phyloP scores from a whole-genome alignment of 2,888 invertebrate species.

The Lymantria monacha region DNA sequence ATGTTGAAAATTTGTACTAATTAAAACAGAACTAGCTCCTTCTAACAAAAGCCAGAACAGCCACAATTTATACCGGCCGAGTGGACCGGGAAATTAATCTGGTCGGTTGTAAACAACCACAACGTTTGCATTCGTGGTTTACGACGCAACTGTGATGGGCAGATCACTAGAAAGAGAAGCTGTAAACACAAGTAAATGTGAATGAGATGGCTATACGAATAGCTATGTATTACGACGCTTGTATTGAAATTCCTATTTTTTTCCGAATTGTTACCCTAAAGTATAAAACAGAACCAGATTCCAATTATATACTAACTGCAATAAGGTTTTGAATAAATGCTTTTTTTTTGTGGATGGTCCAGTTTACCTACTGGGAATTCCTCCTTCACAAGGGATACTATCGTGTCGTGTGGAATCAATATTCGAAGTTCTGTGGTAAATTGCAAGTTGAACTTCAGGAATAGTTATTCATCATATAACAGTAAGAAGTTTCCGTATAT shows the following conservation, averaged over 20 bases:
- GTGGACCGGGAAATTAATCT: conserved; percentile 50
- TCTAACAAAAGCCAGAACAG: conserved; percentile 38
- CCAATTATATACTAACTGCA: too few species aligned
- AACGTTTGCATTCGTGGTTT: conserved; percentile 16
- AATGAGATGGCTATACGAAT: background rate
- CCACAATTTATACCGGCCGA: conserved; percentile 48
- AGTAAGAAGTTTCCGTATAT: too few species aligned
- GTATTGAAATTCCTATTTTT: background rate
- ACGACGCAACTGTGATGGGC: background rate
- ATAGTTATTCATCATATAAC: too few species aligned
- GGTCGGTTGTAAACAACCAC: conserved; percentile 40
- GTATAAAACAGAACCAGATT: too few species aligned
- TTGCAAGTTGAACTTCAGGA: too few species aligned
- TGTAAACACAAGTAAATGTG: background rate
- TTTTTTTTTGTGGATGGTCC: too few species aligned
- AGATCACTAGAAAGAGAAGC: background rate
- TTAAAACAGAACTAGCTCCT: conserved; percentile 39
- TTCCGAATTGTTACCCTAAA: too few species aligned
- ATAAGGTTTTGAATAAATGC: too few species aligned
- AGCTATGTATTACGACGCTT: background rate
- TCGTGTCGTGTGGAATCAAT: too few species aligned
- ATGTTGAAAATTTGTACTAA: conserved; percentile 39
- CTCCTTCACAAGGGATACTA: too few species aligned
- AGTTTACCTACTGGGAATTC: too few species aligned
- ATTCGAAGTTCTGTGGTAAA: too few species aligned